phyloP scores from a whole-genome alignment of 2,113 vertebrate species.

The Coturnix japonica region DNA sequence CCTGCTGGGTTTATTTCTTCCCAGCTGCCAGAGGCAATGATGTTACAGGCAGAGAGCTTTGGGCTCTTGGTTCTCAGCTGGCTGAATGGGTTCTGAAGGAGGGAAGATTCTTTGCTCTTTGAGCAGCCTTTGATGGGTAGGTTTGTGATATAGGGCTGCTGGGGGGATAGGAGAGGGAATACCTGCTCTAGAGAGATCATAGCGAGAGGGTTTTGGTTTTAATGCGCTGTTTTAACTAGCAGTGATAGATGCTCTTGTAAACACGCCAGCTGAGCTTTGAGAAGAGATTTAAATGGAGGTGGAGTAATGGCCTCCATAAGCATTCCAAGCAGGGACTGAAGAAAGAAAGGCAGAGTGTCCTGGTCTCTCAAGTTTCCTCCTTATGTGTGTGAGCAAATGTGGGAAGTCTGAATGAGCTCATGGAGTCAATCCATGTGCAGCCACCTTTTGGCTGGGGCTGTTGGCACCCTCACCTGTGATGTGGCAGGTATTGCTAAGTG shows the following conservation, averaged over 20 bases:
- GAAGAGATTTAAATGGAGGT: not conserved
- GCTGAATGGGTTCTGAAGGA: not conserved
- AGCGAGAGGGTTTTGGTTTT: conserved; percentile 11
- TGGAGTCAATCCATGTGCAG: not conserved
- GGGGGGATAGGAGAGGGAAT: not conserved
- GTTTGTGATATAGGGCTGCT: not conserved
- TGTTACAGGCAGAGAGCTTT: not conserved
- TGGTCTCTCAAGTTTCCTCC: not conserved
- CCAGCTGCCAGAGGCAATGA: not conserved
- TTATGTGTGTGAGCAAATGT: not conserved
- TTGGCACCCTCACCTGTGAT: not conserved
- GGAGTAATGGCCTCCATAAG: not conserved
- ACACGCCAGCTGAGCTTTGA: not conserved
- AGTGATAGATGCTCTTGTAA: not conserved
- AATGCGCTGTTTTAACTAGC: not conserved
- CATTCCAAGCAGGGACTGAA: not conserved
- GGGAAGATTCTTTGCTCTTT: not conserved
- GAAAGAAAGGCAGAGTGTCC: not conserved
- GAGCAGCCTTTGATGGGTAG: not conserved
- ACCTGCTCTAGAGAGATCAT: not conserved
- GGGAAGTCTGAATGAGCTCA: not conserved
- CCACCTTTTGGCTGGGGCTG: not conserved
- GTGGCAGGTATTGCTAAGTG: not conserved
- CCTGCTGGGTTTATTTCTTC: not conserved
- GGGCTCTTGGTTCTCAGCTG: not conserved